Conservation (phyloP, 2,113 vertebrate species). For the Vulpes vulpes region DNA sequence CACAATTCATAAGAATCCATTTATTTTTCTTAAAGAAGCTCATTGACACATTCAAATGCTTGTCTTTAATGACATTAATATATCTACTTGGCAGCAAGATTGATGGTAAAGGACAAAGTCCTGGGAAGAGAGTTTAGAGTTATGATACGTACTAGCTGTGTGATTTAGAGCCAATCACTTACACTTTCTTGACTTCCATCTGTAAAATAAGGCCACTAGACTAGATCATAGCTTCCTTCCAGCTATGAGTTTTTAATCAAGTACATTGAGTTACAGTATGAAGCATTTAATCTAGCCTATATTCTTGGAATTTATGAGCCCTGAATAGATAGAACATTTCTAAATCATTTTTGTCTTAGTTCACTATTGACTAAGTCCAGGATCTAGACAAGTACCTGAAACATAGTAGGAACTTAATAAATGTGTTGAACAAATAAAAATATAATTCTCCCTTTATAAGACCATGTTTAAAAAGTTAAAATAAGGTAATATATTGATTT, state of each 20-base stretch:
- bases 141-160: neutral
- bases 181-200: neutral
- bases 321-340: neutral
- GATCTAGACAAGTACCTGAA: neutral
- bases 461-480: neutral
- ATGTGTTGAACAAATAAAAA: neutral
- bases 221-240: neutral
- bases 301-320: neutral
- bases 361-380: neutral
- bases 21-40: neutral
- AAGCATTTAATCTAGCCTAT: neutral
- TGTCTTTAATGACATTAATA: neutral
- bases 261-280: neutral
- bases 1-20: neutral
- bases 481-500: neutral
- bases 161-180: neutral
- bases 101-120: neutral
- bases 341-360: neutral
- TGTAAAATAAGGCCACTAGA: neutral
- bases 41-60: neutral
- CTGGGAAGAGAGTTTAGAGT: neutral
- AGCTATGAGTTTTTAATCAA: constrained; percentile 28
- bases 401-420: neutral
- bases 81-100: neutral
- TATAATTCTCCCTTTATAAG: constrained; percentile 1